These are phyloP conservation scores for Lucinisca nassula DNA, from an alignment of 2,888 invertebrate genomes.

Conservation along the genomic window DNA sequence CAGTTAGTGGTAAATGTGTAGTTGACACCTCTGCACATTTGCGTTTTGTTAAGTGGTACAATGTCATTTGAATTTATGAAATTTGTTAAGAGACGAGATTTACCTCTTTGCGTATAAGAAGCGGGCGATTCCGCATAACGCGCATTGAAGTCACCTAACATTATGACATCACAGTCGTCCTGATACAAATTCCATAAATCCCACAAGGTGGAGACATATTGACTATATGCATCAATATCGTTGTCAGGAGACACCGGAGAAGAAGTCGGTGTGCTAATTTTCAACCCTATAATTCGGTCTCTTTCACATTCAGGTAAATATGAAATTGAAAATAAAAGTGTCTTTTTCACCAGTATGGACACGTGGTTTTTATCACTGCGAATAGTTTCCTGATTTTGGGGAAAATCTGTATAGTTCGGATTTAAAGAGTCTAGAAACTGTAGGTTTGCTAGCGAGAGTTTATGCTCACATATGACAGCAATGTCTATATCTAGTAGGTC, in stretches of 20 bases:
- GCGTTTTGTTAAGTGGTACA: background rate
- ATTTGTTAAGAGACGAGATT: too few relatives aligned
- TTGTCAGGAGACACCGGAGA: background rate
- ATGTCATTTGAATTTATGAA: background rate
- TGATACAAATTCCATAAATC: too few relatives aligned
- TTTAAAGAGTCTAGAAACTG: background rate
- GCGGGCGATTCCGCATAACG: too few relatives aligned
- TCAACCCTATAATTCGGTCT: background rate
- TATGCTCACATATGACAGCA: background rate
- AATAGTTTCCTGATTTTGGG: background rate
- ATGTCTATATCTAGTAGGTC: background rate
- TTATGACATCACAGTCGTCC: too few relatives aligned
- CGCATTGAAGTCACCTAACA: too few relatives aligned
- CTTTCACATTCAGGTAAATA: background rate
- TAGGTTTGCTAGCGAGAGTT: too few relatives aligned
- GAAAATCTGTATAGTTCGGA: background rate
- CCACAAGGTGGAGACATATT: too few relatives aligned
- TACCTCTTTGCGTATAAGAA: too few relatives aligned
- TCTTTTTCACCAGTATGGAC: background rate
- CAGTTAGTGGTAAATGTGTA: background rate
- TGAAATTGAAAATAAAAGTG: background rate
- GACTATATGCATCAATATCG: too few relatives aligned
- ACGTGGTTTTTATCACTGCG: background rate
- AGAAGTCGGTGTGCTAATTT: background rate
- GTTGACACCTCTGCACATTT: background rate